Conservation (phyloP, 2,797 vertebrate genomes). For the Pseudocheirus occidentalis region DNA sequence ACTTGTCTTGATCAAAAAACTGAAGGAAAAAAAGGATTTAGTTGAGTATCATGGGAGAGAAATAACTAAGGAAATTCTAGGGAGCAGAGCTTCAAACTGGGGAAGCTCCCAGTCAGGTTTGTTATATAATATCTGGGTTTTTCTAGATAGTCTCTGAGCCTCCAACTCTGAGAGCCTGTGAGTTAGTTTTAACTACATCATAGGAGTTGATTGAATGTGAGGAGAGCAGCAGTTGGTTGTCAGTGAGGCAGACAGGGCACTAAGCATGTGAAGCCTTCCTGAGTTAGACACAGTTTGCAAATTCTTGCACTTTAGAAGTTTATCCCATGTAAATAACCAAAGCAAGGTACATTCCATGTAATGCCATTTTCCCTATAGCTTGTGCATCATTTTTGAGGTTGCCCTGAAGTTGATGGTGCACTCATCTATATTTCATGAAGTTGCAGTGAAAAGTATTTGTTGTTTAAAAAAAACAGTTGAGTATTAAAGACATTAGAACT, state of each 20-base stretch:
- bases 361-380: background rate
- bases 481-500: background rate
- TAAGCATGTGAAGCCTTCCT: background rate
- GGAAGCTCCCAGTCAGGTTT: background rate
- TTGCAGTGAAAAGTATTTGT: background rate
- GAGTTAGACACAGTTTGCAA: background rate
- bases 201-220: background rate
- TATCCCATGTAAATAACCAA: background rate
- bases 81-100: background rate
- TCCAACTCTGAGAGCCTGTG: background rate
- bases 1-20: constrained; percentile 17
- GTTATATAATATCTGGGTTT: background rate
- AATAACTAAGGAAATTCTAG: background rate
- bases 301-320: background rate
- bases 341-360: background rate
- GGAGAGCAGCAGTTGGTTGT: background rate
- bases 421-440: background rate
- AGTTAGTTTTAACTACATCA: background rate
- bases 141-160: background rate
- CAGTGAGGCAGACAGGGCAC: background rate
- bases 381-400: background rate
- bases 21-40: background rate
- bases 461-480: background rate
- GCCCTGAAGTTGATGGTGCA: background rate
- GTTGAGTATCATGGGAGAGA: background rate